Evolutionary conservation across 1,140 invertebrate species (phyloP).

Genomic region (Trichogramma pretiosum): DNA sequence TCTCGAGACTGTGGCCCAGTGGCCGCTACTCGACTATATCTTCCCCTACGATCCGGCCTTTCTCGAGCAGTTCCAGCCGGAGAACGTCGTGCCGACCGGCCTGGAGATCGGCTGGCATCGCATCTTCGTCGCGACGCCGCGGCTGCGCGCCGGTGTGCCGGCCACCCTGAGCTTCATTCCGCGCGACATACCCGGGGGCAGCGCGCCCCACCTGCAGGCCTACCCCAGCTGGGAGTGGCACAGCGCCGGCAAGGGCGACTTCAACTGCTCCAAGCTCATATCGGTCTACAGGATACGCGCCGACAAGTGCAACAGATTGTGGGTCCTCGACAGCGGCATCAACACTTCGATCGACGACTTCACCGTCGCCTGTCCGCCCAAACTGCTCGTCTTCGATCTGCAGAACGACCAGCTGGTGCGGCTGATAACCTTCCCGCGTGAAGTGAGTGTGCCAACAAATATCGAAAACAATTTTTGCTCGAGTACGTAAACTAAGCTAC

Average conservation of each 20-base stretch:
- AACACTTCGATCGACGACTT: constrained; percentile 68
- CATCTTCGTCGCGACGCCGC: constrained; percentile 64
- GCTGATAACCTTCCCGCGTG: constrained; percentile 43
- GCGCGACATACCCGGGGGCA: constrained; percentile 51
- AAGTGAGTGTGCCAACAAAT: constrained; percentile 28
- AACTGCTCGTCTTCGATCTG: constrained; percentile 70
- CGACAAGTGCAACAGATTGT: constrained; percentile 68
- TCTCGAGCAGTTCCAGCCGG: constrained; percentile 53
- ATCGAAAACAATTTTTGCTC: too few species aligned
- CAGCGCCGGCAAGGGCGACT: constrained; percentile 53
- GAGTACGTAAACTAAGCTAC: too few species aligned
- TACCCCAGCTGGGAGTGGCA: constrained; percentile 77
- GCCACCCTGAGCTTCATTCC: constrained; percentile 62
- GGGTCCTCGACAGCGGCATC: constrained; percentile 65
- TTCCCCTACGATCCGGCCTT: constrained; percentile 52
- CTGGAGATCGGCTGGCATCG: constrained; percentile 59
- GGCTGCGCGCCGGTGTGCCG: constrained; percentile 61
- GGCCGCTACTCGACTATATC: constrained; percentile 61
- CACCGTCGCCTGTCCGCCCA: constrained; percentile 64
- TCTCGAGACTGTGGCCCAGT: constrained; percentile 63
- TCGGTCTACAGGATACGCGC: constrained; percentile 66
- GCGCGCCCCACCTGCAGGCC: constrained; percentile 59
- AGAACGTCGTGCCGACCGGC: constrained; percentile 66
- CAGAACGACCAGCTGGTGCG: constrained; percentile 58
- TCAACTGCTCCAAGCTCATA: constrained; percentile 64